Evolutionary conservation across 2,113 vertebrate genomes (phyloP).

Genomic region (Odontesthes bonariensis): DNA sequence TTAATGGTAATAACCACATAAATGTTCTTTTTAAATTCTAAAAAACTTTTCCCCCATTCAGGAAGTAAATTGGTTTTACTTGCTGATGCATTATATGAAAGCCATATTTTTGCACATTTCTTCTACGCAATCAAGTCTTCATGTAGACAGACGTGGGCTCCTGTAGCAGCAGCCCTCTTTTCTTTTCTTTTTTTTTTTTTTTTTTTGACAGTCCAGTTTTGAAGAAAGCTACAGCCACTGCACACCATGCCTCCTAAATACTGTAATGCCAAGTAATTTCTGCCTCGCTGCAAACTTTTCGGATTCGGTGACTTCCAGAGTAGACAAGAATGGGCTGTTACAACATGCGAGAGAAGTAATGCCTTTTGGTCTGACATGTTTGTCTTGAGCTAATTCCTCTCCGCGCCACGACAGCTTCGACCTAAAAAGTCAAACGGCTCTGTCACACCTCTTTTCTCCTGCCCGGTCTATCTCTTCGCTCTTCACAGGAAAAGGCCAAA

Average conservation of each 20-base stretch:
- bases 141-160: neutral
- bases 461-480: constrained; percentile 55
- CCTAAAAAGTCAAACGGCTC: constrained; percentile 66
- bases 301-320: constrained; percentile 55
- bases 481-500: constrained; percentile 66
- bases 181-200: constrained; percentile 4
- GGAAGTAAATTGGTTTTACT: too few species aligned
- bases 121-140: neutral
- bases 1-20: too few species aligned
- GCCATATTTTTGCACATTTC: too few species aligned
- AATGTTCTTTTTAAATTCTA: too few species aligned
- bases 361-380: constrained; percentile 72
- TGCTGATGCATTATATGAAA: neutral
- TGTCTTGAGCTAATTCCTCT: constrained; percentile 75
- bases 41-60: too few species aligned
- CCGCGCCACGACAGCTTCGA: constrained; percentile 63
- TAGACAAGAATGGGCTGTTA: constrained; percentile 56
- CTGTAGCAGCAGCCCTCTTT: neutral
- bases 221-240: neutral
- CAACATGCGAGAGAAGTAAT: constrained; percentile 48
- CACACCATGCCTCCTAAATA: constrained; percentile 16
- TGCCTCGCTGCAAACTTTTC: constrained; percentile 63
- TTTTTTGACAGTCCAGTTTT: constrained; percentile 1
- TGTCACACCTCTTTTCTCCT: constrained; percentile 72
- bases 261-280: constrained; percentile 59